Base-by-base conservation (phyloP, 1,140 invertebrate genomes). In the Heliconius congener region DNA sequence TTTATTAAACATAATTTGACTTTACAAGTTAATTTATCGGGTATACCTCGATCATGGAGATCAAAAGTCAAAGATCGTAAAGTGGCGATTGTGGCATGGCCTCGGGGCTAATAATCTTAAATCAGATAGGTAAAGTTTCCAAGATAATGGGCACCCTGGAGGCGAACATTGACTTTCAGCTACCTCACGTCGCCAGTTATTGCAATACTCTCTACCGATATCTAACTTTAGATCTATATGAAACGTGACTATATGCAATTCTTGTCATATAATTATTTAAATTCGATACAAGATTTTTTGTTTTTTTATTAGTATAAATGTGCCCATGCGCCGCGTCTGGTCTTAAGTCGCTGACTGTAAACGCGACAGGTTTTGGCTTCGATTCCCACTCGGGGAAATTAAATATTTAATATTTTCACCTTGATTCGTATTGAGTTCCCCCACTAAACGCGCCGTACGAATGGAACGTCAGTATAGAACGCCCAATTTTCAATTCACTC, bases 141-240 rank as follows among this genome's bases (percentile, higher is more conserved):
- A 71, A 74, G 72, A 74, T 70, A 78, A 78, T 78, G 77, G 72
- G n/a, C 23, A 70, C 77, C 77, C 77, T 78, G 72, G 70, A 78
- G 77, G 77, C 77, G 42, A 78, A 66, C 72, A 78, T 74, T 78
- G 77, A 78, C 74, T 74, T 73, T 78, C 57, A 74, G 34, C 72
- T 55, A 78, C 77, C 77, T 78, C 77, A 78, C 77, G 77, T 78
- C 72, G 72, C 57, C 72, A 37, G 27, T 78, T 74, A 57, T 57
- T 57, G n/a, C 27, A 37, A 66, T 30, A 16, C 60, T 16, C 57
- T 66, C 4, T 30, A 4, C 60, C 60, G 27, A 66, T 66, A n/a
- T 27, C 60, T 66, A 66, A 66, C 27, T 66, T 6, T 66, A 66
- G 23, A 66, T 66, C 60, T 66, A 66, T 66, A n/a, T 23, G 60